phyloP scores from a whole-genome alignment of 2,797 vertebrate genomes.

The Nothura maculosa region DNA sequence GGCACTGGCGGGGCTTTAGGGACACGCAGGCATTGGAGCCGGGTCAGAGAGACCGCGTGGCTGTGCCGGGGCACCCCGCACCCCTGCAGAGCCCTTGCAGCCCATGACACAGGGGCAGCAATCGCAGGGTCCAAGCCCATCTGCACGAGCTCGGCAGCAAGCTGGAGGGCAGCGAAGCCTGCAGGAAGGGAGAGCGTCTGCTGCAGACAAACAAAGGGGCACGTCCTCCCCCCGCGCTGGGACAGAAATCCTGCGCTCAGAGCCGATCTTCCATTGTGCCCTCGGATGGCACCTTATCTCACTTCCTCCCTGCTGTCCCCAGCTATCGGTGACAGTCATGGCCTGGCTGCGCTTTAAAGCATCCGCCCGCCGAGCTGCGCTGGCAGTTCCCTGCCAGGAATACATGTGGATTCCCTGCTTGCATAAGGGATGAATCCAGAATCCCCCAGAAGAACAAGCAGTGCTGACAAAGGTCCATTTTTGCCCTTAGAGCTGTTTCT shows the following conservation, averaged over 20 bases:
- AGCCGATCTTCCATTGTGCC: not conserved
- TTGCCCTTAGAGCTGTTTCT: slow-evolving; percentile 28
- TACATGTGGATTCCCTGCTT: not conserved
- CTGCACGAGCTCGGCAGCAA: rapidly evolving
- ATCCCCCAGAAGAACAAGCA: not conserved
- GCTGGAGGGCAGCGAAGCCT: not conserved
- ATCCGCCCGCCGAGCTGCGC: not conserved
- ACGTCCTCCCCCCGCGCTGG: not conserved
- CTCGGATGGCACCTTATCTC: slow-evolving; percentile 39
- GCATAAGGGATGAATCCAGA: not conserved
- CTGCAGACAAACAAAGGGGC: slow-evolving; percentile 21
- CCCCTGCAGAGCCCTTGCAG: not conserved
- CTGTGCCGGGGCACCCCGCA: not conserved
- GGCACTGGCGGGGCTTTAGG: not conserved
- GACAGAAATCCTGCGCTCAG: slow-evolving; percentile 33
- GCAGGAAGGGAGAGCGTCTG: slow-evolving; percentile 39
- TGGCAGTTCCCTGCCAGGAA: not conserved
- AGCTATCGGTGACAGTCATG: not conserved
- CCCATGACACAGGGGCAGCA: rapidly evolving
- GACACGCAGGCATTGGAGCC: not conserved
- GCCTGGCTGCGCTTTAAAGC: not conserved
- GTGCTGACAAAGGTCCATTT: slow-evolving; percentile 48
- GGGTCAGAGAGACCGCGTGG: not conserved
- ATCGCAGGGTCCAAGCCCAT: not conserved
- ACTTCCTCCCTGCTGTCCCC: not conserved